Conservation (phyloP, 2,113 vertebrate genomes). For the Leucoraja erinaceus region DNA sequence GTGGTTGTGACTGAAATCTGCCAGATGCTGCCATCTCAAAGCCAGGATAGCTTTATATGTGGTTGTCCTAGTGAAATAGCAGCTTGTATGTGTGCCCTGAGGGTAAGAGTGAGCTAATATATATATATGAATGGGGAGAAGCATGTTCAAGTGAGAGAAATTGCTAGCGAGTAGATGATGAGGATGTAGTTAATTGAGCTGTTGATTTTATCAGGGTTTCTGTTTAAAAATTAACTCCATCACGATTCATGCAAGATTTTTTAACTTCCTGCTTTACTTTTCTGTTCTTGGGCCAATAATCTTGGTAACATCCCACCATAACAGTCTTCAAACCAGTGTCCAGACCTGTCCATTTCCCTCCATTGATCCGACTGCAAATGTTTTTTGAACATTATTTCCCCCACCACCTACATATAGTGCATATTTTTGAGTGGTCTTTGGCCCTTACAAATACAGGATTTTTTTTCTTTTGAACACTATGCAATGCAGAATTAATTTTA, state of each 20-base stretch:
- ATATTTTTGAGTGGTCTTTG: background rate
- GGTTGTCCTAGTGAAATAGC: no score
- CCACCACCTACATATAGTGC: background rate
- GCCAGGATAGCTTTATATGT: no score
- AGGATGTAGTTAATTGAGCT: background rate
- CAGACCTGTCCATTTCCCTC: no score
- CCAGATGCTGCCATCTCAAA: background rate
- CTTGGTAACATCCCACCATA: no score
- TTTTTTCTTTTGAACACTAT: background rate
- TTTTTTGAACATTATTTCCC: no score
- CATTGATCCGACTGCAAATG: no score
- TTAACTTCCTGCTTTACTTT: background rate
- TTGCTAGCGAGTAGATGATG: background rate
- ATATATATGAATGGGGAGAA: no score
- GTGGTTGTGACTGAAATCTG: background rate
- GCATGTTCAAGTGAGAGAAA: background rate
- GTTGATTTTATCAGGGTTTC: background rate
- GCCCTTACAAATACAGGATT: background rate
- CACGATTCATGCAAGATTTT: background rate
- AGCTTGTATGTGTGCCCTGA: no score
- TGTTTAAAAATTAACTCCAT: no score
- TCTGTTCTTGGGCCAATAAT: background rate
- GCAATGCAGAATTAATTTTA: no score
- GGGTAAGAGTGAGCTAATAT: no score
- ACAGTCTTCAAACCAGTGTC: no score